Evolutionary conservation across 1,140 invertebrate species (phyloP), one percentile per base, ranked within the genome.

Genomic region (Tetramorium simillimum): DNA sequence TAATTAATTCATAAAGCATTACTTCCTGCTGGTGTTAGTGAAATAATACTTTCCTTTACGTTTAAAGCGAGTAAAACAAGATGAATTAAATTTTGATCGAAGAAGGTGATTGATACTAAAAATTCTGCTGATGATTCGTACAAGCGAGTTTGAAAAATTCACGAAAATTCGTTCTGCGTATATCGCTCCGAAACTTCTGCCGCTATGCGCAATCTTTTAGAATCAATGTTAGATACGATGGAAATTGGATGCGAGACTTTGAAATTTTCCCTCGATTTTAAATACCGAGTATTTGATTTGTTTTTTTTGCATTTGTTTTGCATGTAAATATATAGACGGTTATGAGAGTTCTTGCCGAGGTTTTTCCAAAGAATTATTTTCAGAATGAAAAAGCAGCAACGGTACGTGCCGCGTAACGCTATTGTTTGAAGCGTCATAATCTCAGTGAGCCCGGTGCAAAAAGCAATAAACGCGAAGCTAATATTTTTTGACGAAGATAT

Each of bases 341-440:
- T 75, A 84, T 62, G 56, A 84, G 28, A 75, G 28, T 43, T 82
- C 51, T 72, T 53, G 65, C 53, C 18, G 3, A 84, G 37, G 43
- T 75, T 84, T 84, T 75, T 62, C n/a, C 67, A 2, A 60, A 73
- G 53, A 46, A 60, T 84, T 84, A 84, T 75, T 75, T 81, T 70
- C 40, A 75, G 53, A n/a, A 60, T 73, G 69, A 60, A 84, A 60
- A 84, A 84, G 69, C 56, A 62, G 53, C 40, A 73, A 16, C 33
- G 33, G 33, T 33, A 33, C 21, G 67, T 24, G 40, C 67, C 53
- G 80, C 78, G 77, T 21, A 37, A 72, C 37, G 40, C 53, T 73
- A 84, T 84, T 84, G 69, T 84, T 84, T 56, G 69, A 49, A 73
- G 40, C 53, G 37, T 75, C 56, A 60, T 84, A 75, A 84, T 84